Percentiles rank a stretch among this genome's conserved stretches.
Conservation (phyloP, 1,140 invertebrate species). For the Leptinotarsa defecta region DNA sequence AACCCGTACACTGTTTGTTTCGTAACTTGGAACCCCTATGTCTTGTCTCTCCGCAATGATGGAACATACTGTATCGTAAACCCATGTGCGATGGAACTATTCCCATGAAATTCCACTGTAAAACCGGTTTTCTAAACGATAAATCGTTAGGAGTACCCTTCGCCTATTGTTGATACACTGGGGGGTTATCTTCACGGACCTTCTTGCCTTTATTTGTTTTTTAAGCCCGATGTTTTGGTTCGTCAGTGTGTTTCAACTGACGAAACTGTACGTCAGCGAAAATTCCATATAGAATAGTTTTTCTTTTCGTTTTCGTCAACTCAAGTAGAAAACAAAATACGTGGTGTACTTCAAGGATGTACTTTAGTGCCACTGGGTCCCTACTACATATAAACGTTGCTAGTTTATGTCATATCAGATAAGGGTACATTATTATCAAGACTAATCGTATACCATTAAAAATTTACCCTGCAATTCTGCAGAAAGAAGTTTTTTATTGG, state of each 20-base stretch:
- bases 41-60: background rate
- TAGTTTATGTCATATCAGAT: no score
- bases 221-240: background rate
- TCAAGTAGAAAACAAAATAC: no score
- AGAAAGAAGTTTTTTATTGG: no score
- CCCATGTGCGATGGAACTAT: background rate
- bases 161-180: background rate
- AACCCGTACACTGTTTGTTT: background rate
- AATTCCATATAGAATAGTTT: no score
- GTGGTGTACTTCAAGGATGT: no score
- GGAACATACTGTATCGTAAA: background rate
- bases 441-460: no score
- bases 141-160: background rate
- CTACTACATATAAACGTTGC: no score
- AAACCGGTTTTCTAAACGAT: background rate
- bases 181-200: background rate
- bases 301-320: no score
- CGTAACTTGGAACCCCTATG: background rate
- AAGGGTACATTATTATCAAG: no score
- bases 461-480: no score
- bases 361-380: no score
- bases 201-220: background rate
- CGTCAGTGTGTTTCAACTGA: background rate
- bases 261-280: no score
- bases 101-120: background rate